Conservation (phyloP, 2,113 vertebrate genomes). For the Tychaedon coryphoeus region DNA sequence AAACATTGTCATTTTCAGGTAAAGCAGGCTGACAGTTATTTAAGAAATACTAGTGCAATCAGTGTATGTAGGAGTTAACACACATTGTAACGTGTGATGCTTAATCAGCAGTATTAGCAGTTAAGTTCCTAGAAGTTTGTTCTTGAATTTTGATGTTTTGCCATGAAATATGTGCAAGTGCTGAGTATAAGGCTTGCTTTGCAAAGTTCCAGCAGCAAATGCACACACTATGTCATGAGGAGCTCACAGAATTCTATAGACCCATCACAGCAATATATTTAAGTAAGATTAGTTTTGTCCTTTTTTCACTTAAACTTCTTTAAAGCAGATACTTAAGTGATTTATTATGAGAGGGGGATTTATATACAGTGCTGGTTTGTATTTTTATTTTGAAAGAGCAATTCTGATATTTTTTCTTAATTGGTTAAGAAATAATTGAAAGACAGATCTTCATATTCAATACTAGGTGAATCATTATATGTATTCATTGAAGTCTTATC, state of each 20-base stretch:
- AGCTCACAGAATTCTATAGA: neutral
- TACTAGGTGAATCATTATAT: neutral
- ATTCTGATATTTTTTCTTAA: neutral
- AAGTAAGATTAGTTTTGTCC: neutral
- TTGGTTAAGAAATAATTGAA: neutral
- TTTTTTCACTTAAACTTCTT: neutral
- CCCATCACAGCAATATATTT: neutral
- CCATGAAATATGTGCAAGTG: neutral
- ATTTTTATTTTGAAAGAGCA: neutral
- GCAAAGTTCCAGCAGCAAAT: neutral
- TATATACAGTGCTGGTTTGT: neutral
- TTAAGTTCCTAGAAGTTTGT: neutral
- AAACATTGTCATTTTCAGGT: neutral
- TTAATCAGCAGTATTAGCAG: neutral
- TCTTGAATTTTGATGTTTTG: neutral
- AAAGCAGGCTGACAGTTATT: neutral
- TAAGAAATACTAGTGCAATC: neutral
- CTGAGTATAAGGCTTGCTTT: neutral
- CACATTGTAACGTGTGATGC: fast-evolving
- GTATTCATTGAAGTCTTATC: neutral
- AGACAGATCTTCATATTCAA: neutral
- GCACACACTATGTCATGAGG: fast-evolving
- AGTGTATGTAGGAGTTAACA: neutral
- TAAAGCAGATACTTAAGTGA: neutral
- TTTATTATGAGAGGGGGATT: neutral